Percentiles rank a stretch among this genome's conserved stretches.
phyloP scores from a whole-genome alignment of 2,888 invertebrate species.

The Caenorhabditis sp. region DNA sequence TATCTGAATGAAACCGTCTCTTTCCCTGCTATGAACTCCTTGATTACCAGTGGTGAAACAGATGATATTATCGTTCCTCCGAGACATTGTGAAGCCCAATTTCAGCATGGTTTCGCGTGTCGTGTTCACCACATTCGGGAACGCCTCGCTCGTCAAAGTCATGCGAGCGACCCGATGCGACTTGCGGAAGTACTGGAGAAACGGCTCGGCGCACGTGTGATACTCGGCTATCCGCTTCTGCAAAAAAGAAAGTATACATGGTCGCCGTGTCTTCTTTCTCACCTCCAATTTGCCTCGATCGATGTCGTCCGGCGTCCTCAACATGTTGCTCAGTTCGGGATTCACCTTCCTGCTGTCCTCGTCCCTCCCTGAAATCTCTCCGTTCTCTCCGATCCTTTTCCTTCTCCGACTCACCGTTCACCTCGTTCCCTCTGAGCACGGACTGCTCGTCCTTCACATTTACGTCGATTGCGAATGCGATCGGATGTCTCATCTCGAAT shows the following conservation, averaged over 20 bases:
- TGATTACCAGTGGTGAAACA: slow-evolving; percentile 52
- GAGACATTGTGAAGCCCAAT: slow-evolving; percentile 59
- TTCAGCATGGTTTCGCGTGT: slow-evolving; percentile 52
- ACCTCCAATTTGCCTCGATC: slow-evolving; percentile 76
- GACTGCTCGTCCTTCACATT: slow-evolving; percentile 65
- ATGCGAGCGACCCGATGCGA: slow-evolving; percentile 68
- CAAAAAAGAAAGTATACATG: slow-evolving; percentile 24
- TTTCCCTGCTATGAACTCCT: too few relatives aligned
- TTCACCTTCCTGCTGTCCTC: slow-evolving; percentile 21
- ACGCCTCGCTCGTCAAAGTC: slow-evolving; percentile 22
- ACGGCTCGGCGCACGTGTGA: slow-evolving; percentile 73
- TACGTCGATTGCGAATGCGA: slow-evolving; percentile 71
- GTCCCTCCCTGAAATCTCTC: slow-evolving; percentile 21
- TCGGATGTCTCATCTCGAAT: slow-evolving; percentile 64
- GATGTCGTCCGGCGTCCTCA: slow-evolving; percentile 75
- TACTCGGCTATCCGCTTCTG: slow-evolving; percentile 75
- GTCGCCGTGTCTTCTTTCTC: too few relatives aligned
- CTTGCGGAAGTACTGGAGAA: slow-evolving; percentile 73
- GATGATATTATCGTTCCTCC: slow-evolving; percentile 50
- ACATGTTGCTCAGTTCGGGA: slow-evolving; percentile 70
- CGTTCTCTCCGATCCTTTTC: neutral
- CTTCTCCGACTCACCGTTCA: slow-evolving; percentile 10
- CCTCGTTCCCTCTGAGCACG: slow-evolving; percentile 38
- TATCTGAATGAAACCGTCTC: too few relatives aligned
- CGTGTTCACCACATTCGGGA: slow-evolving; percentile 58